Percentiles rank a stretch among this genome's conserved stretches.
Evolutionary conservation across 1,140 invertebrate genomes (phyloP).

Genomic region (Zelostemma sp.): DNA sequence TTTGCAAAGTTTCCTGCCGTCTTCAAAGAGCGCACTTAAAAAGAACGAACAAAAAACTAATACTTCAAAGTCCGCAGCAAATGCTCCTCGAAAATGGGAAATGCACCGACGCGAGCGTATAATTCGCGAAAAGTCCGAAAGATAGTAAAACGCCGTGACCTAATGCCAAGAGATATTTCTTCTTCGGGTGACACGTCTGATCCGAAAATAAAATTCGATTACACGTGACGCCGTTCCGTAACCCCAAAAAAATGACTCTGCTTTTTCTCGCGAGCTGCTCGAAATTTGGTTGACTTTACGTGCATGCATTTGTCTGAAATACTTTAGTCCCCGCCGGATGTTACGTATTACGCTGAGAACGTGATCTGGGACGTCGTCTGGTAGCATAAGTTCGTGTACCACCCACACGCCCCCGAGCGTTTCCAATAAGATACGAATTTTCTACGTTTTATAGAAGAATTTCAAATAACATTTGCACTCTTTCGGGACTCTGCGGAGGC

Average conservation of each 20-base stretch:
- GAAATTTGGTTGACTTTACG: slow-evolving; percentile 8
- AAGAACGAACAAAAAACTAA: too few relatives aligned
- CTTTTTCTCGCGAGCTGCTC: slow-evolving; percentile 9
- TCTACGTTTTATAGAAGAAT: slow-evolving; percentile 6
- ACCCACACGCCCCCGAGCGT: slow-evolving; percentile 3
- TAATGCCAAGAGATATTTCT: too few relatives aligned
- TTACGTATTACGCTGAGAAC: slow-evolving; percentile 4
- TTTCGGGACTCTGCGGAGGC: neutral
- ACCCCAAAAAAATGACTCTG: slow-evolving; percentile 1
- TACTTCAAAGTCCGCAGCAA: too few relatives aligned
- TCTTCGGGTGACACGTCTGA: neutral
- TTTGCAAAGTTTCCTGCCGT: too few relatives aligned
- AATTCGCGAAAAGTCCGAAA: too few relatives aligned
- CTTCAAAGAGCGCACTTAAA: too few relatives aligned
- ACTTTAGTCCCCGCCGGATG: neutral
- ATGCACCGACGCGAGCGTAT: too few relatives aligned
- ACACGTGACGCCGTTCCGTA: neutral
- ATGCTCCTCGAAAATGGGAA: too few relatives aligned
- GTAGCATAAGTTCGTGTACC: slow-evolving; percentile 8
- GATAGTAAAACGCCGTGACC: too few relatives aligned
- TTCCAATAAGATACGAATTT: slow-evolving; percentile 7
- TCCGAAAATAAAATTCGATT: slow-evolving; percentile 1
- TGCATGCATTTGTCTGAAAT: slow-evolving; percentile 7
- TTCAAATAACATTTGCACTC: slow-evolving; percentile 7
- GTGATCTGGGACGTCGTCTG: slow-evolving; percentile 9